Percentiles rank a stretch among this genome's conserved stretches.
phyloP scores from a whole-genome alignment of 1,140 invertebrate genomes.

The Trypoxylus dichotomus region DNA sequence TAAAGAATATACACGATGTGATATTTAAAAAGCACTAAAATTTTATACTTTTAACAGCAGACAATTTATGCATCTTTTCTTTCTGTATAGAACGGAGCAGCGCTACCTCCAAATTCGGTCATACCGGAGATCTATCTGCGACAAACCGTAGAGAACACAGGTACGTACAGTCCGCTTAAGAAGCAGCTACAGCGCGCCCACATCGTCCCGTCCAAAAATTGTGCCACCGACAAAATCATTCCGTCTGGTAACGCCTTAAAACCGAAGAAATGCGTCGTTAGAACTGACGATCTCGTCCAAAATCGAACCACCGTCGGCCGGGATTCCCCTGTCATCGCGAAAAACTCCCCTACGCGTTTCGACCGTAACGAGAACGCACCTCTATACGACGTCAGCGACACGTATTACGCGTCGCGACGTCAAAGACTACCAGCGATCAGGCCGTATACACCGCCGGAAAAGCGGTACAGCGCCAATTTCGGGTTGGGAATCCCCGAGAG shows the following conservation, averaged over 20 bases:
- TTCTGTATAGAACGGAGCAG: background rate
- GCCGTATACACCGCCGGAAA: slow-evolving; percentile 49
- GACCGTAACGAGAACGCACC: background rate
- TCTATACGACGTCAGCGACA: background rate
- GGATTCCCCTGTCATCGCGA: background rate
- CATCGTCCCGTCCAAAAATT: slow-evolving; percentile 48
- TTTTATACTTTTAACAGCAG: too few species aligned
- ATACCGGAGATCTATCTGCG: slow-evolving; percentile 48
- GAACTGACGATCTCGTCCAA: background rate
- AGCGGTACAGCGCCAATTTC: slow-evolving; percentile 49
- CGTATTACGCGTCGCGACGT: slow-evolving; percentile 26
- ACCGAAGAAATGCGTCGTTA: slow-evolving; percentile 27
- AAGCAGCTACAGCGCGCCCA: slow-evolving; percentile 44
- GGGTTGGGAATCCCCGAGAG: slow-evolving; percentile 35
- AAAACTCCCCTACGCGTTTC: background rate
- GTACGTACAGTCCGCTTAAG: slow-evolving; percentile 50
- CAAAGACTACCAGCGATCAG: slow-evolving; percentile 35
- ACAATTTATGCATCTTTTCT: background rate
- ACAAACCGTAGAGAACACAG: slow-evolving; percentile 50
- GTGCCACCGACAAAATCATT: slow-evolving; percentile 46
- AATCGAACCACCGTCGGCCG: background rate
- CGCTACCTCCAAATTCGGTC: slow-evolving; percentile 23
- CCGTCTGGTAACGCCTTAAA: slow-evolving; percentile 31
- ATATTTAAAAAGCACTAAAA: too few species aligned
- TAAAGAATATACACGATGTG: too few species aligned